Evolutionary conservation across 2,888 invertebrate species (phyloP).

Genomic region (Furcula furcula): DNA sequence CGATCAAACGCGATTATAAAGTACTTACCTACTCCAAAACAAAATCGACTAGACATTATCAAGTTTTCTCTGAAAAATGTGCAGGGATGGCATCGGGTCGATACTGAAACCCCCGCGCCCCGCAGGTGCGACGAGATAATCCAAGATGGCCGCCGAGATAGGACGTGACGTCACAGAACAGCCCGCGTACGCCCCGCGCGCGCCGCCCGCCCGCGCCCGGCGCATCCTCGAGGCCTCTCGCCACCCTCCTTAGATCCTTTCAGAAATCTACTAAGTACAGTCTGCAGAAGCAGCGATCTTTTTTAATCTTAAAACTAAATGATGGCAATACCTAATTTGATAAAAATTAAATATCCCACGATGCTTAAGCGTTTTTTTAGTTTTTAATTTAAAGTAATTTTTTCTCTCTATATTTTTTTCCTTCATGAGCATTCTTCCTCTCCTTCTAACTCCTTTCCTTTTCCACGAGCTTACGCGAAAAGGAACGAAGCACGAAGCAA

Average conservation of each 20-base stretch:
- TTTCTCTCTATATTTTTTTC: too few relatives aligned
- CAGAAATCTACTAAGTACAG: constrained; percentile 68
- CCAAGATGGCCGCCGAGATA: constrained; percentile 83
- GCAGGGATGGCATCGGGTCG: constrained; percentile 68
- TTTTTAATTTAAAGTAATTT: too few relatives aligned
- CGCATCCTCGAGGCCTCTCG: constrained; percentile 76
- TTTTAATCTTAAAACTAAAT: too few relatives aligned
- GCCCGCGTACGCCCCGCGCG: constrained; percentile 50
- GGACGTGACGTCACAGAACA: constrained; percentile 81
- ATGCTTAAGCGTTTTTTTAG: too few relatives aligned
- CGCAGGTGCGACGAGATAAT: constrained; percentile 82
- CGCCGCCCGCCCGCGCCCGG: constrained; percentile 44
- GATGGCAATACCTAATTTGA: too few relatives aligned
- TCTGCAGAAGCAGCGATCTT: constrained; percentile 40
- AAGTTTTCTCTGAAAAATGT: constrained; percentile 70
- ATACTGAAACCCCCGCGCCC: constrained; percentile 65
- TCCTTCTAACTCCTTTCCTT: too few relatives aligned
- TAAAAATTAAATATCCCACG: too few relatives aligned
- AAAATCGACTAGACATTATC: constrained; percentile 44
- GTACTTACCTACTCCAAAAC: neutral
- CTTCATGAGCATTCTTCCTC: too few relatives aligned
- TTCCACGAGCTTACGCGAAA: too few relatives aligned
- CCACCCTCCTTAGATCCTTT: constrained; percentile 81
- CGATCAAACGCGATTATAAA: too few relatives aligned
- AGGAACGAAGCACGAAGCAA: too few relatives aligned